Percentiles rank a stretch among this genome's conserved stretches.
These are phyloP conservation scores for Napeogenes inachia DNA, from an alignment of 2,888 invertebrate species.

Conservation along the genomic window DNA sequence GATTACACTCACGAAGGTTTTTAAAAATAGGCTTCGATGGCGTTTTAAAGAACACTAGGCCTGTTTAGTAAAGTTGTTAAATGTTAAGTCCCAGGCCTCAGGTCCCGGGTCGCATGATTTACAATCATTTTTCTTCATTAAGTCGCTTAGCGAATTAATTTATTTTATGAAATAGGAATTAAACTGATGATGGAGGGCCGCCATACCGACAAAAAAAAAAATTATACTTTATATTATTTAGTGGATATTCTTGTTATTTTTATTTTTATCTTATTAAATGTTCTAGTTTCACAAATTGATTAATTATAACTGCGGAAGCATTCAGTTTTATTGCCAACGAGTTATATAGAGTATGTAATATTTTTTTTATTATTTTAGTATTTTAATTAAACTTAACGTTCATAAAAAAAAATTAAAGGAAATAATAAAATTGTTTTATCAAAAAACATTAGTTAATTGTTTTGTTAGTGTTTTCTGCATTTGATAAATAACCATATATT, in stretches of 20 bases:
- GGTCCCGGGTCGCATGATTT: conserved; percentile 45
- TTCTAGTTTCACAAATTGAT: neutral
- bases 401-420: no score
- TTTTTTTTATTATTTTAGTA: no score
- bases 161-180: conserved; percentile 36
- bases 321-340: neutral
- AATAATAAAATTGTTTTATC: no score
- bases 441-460: no score
- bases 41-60: neutral
- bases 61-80: neutral
- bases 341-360: neutral
- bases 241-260: no score
- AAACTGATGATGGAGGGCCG: neutral
- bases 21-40: neutral
- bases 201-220: no score
- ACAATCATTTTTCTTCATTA: conserved; percentile 53
- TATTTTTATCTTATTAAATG: neutral
- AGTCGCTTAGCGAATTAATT: conserved; percentile 58
- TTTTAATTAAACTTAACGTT: no score
- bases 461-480: neutral
- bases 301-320: conserved; percentile 21
- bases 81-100: conserved; percentile 9
- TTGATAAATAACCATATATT: neutral
- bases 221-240: no score
- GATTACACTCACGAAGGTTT: neutral